Base-by-base conservation (phyloP, 2,888 invertebrate species). In the Amiota minor region DNA sequence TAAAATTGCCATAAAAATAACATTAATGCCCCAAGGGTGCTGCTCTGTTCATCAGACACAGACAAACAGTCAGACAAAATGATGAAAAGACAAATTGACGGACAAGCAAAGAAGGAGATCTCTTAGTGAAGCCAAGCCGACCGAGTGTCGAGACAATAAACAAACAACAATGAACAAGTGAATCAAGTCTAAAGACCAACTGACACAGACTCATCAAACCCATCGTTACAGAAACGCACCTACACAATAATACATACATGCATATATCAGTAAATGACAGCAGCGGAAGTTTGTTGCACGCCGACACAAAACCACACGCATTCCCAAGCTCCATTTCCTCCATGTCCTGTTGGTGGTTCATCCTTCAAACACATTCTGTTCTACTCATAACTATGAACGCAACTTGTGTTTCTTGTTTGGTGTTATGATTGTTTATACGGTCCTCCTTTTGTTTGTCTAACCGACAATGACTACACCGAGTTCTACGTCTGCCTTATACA, bases 1-100 rank as follows among this genome's bases (percentile, higher is more conserved):
- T 79, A 80, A 80, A 80, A 79, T 80, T 79, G 82, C 78, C 78
- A 77, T 75, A 77, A 78, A 82, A 78, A 81, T 78, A 78, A 75
- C 73, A 76, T 77, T 79, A 78, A 80, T 81, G 76, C 77, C 80
- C 78, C 74, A 61, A 59, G 80, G 80, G 77, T 76, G 56, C 73
- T 72, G 75, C 76, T 78, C 73, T 72, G 75, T 75, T 78, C 79
- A 78, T 76, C 78, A 78, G 78, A 78, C 80, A 79, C 79, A 79
- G 73, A 73, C 50, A 62, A 10, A 4, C 61, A 62, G 62, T 23
- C 71, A 64, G 14, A 49, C 46, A 53, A 12, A 35, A 35, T 35
- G 35, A 35, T 35, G 35, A 35, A 35, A 35, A 8, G 35, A 35
- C 35, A 35, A 4, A 35, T 35, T 6, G 35, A 35, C 35, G 35